These are phyloP conservation scores for Lepidurus packardi DNA, from an alignment of 1,140 invertebrate species.

Conservation along the genomic window DNA sequence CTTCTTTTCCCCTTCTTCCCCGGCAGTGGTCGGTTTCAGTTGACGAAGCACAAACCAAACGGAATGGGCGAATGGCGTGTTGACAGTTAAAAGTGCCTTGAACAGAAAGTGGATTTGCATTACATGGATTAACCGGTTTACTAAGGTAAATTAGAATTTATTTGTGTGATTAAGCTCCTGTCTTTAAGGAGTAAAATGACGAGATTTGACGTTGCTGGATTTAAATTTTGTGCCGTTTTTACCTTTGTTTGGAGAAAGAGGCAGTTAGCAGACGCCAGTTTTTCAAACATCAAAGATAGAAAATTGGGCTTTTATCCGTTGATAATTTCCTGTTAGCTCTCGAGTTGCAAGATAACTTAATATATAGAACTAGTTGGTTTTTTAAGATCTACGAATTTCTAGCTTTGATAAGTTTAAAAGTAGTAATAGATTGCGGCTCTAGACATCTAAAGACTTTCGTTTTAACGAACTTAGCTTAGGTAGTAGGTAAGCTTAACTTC, in stretches of 20 bases:
- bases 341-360: neutral
- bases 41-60: neutral
- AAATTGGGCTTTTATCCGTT: neutral
- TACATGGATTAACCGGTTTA: neutral
- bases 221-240: neutral
- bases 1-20: neutral
- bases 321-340: slow-evolving; percentile 1
- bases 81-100: slow-evolving; percentile 2
- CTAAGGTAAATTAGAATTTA: neutral
- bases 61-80: slow-evolving; percentile 6
- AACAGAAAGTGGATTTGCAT: neutral
- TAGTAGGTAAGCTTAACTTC: no score
- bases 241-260: neutral
- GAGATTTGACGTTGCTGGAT: no score
- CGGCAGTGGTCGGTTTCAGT: neutral
- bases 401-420: neutral
- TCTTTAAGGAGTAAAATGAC: neutral
- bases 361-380: neutral
- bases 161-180: neutral
- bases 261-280: neutral
- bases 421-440: neutral
- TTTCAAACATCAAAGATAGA: no score
- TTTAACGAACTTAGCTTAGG: no score
- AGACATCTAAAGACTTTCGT: no score
- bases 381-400: no score